Evolutionary conservation across 2,888 invertebrate species (phyloP).

Genomic region (Heterodera filipjevi): DNA sequence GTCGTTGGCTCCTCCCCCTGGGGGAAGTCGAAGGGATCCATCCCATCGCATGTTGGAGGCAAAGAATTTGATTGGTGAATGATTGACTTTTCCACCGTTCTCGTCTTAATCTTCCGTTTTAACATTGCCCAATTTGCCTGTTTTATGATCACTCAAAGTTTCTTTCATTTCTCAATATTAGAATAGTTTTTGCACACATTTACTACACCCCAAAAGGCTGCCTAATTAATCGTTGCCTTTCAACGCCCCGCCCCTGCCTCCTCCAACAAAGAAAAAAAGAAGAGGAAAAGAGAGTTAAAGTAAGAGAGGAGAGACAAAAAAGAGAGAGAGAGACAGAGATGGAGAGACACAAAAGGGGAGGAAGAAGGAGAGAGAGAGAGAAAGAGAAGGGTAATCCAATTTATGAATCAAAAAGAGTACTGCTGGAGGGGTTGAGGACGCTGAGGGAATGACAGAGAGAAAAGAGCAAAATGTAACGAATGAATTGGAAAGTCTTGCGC

Average conservation of each 20-base stretch:
- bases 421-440: background rate
- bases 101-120: background rate
- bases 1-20: background rate
- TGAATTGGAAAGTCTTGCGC: too few species aligned
- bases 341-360: background rate
- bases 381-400: constrained; percentile 10
- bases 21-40: background rate
- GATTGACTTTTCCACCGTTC: background rate
- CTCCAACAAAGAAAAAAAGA: background rate
- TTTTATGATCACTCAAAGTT: background rate
- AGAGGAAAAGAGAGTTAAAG: background rate
- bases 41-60: background rate
- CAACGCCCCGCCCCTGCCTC: background rate
- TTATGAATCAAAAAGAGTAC: background rate
- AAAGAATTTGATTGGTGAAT: background rate
- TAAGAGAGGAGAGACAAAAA: background rate
- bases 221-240: background rate
- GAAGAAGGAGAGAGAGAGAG: background rate
- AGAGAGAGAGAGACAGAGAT: background rate
- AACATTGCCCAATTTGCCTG: background rate
- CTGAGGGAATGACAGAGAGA: background rate
- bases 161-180: background rate
- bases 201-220: background rate
- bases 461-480: background rate
- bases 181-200: background rate